Percentiles rank a stretch among this genome's conserved stretches.
These are phyloP conservation scores for Xestia rhomboidea DNA, from an alignment of 2,888 invertebrate species.

Conservation along the genomic window DNA sequence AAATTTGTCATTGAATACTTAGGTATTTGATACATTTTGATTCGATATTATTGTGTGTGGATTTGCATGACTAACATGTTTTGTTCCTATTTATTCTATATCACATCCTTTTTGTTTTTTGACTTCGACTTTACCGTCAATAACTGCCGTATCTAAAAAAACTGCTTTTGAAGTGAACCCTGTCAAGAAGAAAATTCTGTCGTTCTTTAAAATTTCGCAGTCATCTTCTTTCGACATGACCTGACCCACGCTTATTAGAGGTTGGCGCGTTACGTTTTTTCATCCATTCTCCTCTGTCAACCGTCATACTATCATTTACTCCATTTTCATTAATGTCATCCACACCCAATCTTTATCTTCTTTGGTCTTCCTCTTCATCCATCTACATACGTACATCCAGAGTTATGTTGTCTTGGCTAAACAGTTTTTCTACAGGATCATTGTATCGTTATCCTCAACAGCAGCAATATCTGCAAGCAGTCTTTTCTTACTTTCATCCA, in stretches of 20 bases:
- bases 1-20: conserved; percentile 46
- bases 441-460: background rate
- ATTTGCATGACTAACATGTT: background rate
- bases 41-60: conserved; percentile 1
- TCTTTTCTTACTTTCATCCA: background rate
- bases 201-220: background rate
- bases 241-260: background rate
- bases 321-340: background rate
- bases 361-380: background rate
- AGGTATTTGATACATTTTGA: conserved; percentile 23
- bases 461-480: background rate
- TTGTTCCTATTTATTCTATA: background rate
- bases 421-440: background rate
- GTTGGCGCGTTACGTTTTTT: background rate
- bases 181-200: background rate
- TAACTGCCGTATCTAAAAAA: background rate
- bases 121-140: background rate
- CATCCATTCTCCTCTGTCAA: background rate
- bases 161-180: background rate
- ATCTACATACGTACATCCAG: background rate
- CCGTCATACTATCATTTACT: too few species aligned
- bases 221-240: background rate
- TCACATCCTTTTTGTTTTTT: background rate
- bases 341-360: background rate
- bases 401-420: background rate